Conservation (phyloP, 2,888 invertebrate genomes). For the Trichacis sp. region DNA sequence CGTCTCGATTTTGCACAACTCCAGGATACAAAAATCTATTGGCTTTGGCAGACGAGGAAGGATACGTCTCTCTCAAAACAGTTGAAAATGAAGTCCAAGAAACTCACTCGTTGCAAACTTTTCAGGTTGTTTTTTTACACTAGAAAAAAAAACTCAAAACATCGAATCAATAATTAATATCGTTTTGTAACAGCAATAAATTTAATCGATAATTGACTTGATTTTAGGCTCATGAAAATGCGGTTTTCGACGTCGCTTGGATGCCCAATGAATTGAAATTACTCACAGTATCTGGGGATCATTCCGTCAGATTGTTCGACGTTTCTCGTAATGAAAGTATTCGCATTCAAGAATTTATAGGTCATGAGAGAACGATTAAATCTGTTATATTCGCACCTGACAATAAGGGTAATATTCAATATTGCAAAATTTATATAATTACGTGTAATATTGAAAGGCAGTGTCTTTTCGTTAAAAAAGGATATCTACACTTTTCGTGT, state of each 20-base stretch:
- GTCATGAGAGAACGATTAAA: constrained; percentile 86
- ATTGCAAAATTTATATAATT: too few species aligned
- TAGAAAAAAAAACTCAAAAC: too few species aligned
- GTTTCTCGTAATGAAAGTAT: constrained; percentile 69
- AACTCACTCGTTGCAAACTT: constrained; percentile 55
- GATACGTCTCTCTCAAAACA: constrained; percentile 74
- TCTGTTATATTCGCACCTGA: constrained; percentile 80
- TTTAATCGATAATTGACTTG: too few species aligned
- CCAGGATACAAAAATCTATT: constrained; percentile 78
- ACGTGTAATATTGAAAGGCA: too few species aligned
- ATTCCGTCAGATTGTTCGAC: constrained; percentile 85
- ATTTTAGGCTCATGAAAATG: constrained; percentile 84
- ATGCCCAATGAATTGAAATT: constrained; percentile 81
- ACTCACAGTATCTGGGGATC: constrained; percentile 88
- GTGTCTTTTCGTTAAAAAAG: too few species aligned
- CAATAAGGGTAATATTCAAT: constrained; percentile 74
- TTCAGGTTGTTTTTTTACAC: constrained; percentile 71
- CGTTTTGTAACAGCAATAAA: neutral
- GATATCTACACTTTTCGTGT: too few species aligned
- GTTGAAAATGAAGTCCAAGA: constrained; percentile 51
- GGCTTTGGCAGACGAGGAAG: constrained; percentile 89
- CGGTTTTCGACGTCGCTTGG: constrained; percentile 92
- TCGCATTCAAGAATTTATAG: constrained; percentile 75
- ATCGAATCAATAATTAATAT: neutral
- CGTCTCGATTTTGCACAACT: constrained; percentile 81